Conservation (phyloP, 2,888 invertebrate genomes). For the Polyommatus iphigenia region DNA sequence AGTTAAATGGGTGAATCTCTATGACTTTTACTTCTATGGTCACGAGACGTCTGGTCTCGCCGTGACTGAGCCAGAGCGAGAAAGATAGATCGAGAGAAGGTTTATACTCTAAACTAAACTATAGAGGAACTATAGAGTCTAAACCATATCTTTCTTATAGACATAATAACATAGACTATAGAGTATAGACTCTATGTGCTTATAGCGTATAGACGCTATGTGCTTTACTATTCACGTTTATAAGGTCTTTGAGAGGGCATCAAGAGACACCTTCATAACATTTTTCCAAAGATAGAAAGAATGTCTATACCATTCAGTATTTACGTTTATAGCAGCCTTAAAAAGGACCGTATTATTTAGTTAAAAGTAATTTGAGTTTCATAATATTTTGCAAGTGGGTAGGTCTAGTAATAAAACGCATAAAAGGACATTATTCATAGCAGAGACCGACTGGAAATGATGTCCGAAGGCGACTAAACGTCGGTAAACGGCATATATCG, state of each 20-base stretch:
- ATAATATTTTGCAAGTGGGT: not conserved
- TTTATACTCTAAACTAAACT: not conserved
- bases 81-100: not conserved
- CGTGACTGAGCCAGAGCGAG: not conserved
- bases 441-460: slow-evolving; percentile 60
- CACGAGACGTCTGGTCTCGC: not conserved
- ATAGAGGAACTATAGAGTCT: not conserved
- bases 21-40: slow-evolving; percentile 5
- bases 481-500: slow-evolving; percentile 72
- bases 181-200: too few relatives aligned
- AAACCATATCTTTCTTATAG: not conserved
- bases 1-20: slow-evolving; percentile 31
- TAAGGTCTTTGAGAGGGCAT: not conserved
- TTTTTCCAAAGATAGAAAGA: not conserved
- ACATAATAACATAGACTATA: too few relatives aligned
- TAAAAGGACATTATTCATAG: slow-evolving; percentile 35
- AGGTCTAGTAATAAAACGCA: not conserved
- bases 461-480: slow-evolving; percentile 78
- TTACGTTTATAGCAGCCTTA: not conserved
- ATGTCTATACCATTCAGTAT: too few relatives aligned
- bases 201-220: too few relatives aligned
- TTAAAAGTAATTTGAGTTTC: not conserved
- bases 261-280: not conserved
- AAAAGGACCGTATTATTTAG: not conserved
- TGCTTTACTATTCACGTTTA: not conserved